Base-by-base conservation (phyloP, 2,113 vertebrate genomes). In the Syngnathoides biaculeatus region DNA sequence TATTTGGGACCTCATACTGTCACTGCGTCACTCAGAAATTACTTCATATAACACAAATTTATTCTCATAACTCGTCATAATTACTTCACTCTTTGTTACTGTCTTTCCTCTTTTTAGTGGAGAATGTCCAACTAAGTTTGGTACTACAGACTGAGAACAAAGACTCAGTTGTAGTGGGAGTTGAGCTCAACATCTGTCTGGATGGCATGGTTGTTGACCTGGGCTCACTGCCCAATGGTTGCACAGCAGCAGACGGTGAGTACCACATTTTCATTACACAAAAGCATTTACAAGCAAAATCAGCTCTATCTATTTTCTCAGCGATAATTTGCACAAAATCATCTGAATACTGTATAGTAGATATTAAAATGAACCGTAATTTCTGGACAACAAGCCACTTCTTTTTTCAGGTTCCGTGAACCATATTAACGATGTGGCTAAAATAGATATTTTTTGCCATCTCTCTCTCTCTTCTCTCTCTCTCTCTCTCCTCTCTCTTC, bases 131-230 rank as follows among this genome's bases (percentile, higher is more conserved):
- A 89, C 92, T 98, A 88, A 95, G 92, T 90, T 92, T 98, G 89
- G 94, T 93, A 89, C 93, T 98, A 89, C 95, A 98, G 91, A 93
- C 93, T 0, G 96, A 97, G 92, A 96, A 96, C 95, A 96, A 94
- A 95, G 95, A 95, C 85, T 90, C 89, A 40, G 85, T 95, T 95
- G 96, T 97, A 84, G 93, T 94, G 0, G 93, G 93, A 11, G 95
- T 95, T 27, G 96, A 98, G 92, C 93, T 97, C 91, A 96, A 93
- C 83, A 87, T 97, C 91, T 94, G 95, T 93, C 93, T 97, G 94
- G 94, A 96, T 30, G 94, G 96, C 83, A 92, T 95, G 10, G 92
- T 87, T 94, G 94, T 96, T 93, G 95, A 97, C 91, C 85, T 94
- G 90, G 94, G 95, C 91, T 91, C 84, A 0, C 68, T 94, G 93